Base-by-base conservation (phyloP, 2,113 vertebrate species). In the Ciconia boyciana region DNA sequence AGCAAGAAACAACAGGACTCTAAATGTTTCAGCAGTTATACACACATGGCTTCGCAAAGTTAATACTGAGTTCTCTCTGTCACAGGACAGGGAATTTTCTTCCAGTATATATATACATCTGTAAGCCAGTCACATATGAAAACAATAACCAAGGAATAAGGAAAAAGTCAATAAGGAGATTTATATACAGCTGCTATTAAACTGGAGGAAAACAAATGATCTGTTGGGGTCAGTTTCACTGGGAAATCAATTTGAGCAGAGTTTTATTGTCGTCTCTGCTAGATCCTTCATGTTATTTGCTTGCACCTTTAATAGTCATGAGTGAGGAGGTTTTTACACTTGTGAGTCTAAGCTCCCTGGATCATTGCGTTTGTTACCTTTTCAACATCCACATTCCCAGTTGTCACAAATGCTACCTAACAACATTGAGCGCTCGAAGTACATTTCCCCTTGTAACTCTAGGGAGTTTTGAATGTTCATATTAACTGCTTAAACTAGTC, bases 151-250 rank as follows among this genome's bases (percentile, higher is more conserved):
- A 52, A 85, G 77, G 68, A 96, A 93, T 87, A 96, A 90, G 81
- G 81, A 80, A 87, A 79, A 97, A 94, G 58, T 94, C 94, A 96
- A 85, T 87, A 89, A 97, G 69, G 70, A 97, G 94, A 96, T 95
- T 94, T 97, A 96, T 97, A 94, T 94, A 92, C 81, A 95, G 85
- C 82, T 96, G 83, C 92, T 97, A 94, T 97, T 94, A 95, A 96
- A 96, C 61, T 54, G 21, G 43, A 87, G 92, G 76, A 91, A 97
- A 96, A 97, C 85, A 91, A 93, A 92, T 91, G 74, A 78, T 96
- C 94, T 85, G 85, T 34, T 92, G 65, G 92, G 88, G 81, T 95
- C 83, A 60, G 46, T 85, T 97, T 94, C 39, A 6, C 78, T 94
- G 95, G 94, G 93, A 96, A 96, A 95, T 97, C 88, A 94, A 72